Base-by-base conservation (phyloP, 2,888 invertebrate genomes). In the Epinotia nisella region DNA sequence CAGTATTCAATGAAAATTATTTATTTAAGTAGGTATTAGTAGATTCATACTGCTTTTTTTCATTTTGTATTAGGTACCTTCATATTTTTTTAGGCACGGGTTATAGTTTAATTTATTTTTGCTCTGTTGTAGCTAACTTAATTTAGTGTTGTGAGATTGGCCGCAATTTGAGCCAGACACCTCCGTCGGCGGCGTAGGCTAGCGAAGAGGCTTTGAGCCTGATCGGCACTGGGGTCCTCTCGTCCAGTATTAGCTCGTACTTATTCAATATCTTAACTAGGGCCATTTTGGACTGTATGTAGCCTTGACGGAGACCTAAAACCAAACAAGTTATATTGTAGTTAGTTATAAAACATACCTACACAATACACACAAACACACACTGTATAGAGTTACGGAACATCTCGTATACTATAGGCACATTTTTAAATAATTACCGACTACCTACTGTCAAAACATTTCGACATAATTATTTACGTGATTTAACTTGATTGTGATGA, bases 211-310 rank as follows among this genome's bases (percentile, higher is more conserved):
- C 80, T 75, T 90, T 91, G 17, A 92, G 80, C 76, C 79, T 88
- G 77, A 90, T 81, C 1, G 93, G 93, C 11, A 89, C 87, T 53
- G 80, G 69, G 1, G 91, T 93, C 53, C 85, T 83, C n/a, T 86
- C 80, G 71, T 90, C 90, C 61, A 92, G 70, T 15, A 84, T 73
- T 1, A 93, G 74, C 76, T 90, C 90, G 74, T 87, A 93, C 53
- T 89, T 87, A 39, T 86, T 82, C 19, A 94, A 78, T 68, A 94
- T 80, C 77, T 90, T 91, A 53, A 92, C 85, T 13, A 94, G 77
- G 13, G 90, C 93, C 81, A 92, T 84, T 80, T 94, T 93, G 21
- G 91, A 88, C 77, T 94, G 93, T 55, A 93, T 90, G 77, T 92
- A 90, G 1, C 93, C 94, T 85, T 94, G 94, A 24, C 92, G 87